Conservation (phyloP, 2,797 vertebrate genomes). For the Phataginus tetradactyla region DNA sequence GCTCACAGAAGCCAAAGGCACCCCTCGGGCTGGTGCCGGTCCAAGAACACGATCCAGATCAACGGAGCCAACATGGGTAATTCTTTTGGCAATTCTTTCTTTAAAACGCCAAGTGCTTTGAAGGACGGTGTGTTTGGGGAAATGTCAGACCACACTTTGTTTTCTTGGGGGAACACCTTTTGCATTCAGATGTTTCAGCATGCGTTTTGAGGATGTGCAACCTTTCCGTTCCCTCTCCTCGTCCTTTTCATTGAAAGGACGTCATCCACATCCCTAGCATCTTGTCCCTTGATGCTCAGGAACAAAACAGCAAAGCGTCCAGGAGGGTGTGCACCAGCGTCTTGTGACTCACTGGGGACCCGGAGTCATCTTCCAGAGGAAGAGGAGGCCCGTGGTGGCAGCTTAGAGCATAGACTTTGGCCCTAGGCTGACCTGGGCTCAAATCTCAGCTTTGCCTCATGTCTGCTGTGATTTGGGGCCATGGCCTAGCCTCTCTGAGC, state of each 20-base stretch:
- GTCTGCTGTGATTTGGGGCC: neutral
- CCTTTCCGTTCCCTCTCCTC: neutral
- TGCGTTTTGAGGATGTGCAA: neutral
- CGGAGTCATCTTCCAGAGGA: no score
- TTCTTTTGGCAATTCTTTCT: neutral
- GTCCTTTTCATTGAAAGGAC: rapidly evolving
- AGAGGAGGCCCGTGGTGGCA: neutral
- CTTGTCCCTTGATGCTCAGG: rapidly evolving
- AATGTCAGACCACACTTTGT: no score
- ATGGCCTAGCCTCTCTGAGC: neutral
- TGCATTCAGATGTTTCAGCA: rapidly evolving
- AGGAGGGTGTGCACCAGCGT: neutral
- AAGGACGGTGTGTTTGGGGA: neutral
- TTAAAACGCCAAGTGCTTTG: neutral
- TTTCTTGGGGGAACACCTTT: neutral
- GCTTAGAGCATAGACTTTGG: neutral
- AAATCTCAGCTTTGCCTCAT: neutral
- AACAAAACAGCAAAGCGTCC: neutral
- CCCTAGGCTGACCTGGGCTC: neutral
- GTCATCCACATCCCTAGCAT: rapidly evolving
- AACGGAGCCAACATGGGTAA: no score
- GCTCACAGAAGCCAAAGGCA: neutral
- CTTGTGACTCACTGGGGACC: neutral
- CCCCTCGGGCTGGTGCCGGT: neutral
- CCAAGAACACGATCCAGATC: neutral